These are phyloP conservation scores for Mionectes olivaceus DNA, from an alignment of 2,797 vertebrate genomes.

Conservation along the genomic window DNA sequence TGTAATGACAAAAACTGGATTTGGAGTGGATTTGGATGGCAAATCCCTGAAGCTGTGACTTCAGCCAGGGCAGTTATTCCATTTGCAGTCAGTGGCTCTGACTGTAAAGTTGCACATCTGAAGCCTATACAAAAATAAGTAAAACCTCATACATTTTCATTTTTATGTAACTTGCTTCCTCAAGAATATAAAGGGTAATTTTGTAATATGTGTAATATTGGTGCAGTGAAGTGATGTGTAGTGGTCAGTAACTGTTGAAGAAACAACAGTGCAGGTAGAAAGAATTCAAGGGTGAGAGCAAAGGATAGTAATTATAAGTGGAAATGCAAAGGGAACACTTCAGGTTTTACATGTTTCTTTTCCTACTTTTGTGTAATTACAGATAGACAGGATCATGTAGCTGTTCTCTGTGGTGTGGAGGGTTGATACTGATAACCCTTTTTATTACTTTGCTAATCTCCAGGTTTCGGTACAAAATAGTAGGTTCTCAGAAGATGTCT, in stretches of 20 bases:
- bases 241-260: neutral
- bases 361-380: neutral
- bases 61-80: neutral
- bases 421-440: neutral
- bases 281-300: neutral
- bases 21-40: neutral
- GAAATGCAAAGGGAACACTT: neutral
- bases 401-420: neutral
- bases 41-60: neutral
- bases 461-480: neutral
- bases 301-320: neutral
- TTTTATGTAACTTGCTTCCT: neutral
- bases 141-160: neutral
- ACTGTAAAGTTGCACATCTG: neutral
- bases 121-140: neutral
- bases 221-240: neutral
- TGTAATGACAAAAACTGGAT: neutral
- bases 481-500: neutral
- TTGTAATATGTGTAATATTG: neutral
- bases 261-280: neutral
- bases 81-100: neutral
- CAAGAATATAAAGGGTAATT: neutral
- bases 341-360: neutral
- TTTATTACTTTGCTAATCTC: neutral
- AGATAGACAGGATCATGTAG: neutral